Conservation (phyloP, 2,113 vertebrate species). For the Petrocephalus microphthalmus region DNA sequence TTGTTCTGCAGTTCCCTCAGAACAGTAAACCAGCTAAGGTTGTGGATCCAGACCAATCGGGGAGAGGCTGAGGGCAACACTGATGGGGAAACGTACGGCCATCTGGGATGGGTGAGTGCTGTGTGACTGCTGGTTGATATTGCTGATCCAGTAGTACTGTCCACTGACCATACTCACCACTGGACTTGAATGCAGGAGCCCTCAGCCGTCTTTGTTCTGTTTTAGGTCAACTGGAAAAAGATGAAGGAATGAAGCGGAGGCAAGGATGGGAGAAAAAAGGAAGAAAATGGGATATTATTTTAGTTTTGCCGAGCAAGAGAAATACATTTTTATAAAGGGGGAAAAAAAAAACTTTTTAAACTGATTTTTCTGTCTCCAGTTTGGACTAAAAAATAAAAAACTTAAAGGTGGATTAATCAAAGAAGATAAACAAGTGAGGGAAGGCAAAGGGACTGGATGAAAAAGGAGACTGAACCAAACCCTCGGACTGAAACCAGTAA, state of each 20-base stretch:
- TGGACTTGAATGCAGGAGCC: not conserved
- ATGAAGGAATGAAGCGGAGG: not conserved
- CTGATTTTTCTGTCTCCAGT: conserved; percentile 14
- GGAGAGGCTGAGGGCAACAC: conserved; percentile 60
- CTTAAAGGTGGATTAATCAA: not conserved
- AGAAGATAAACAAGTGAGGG: not conserved
- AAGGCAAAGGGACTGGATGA: conserved; percentile 1
- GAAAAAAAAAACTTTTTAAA: conserved; percentile 6
- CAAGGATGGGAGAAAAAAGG: not conserved
- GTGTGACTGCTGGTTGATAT: not conserved
- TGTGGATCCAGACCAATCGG: conserved; percentile 64
- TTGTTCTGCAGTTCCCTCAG: conserved; percentile 50
- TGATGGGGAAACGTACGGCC: conserved; percentile 30
- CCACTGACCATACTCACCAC: not conserved
- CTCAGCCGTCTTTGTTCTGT: not conserved
- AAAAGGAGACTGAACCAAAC: conserved; percentile 31
- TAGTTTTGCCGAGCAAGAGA: not conserved
- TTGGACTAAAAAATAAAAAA: conserved; percentile 3
- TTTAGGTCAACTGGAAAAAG: not conserved
- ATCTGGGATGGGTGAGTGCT: conserved; percentile 46
- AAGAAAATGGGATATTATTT: not conserved
- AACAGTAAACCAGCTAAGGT: conserved; percentile 57
- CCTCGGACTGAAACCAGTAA: conserved; percentile 35
- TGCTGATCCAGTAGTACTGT: not conserved
- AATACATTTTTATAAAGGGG: not conserved